Base-by-base conservation (phyloP, 2,888 invertebrate genomes). In the Troides oblongomaculatus region DNA sequence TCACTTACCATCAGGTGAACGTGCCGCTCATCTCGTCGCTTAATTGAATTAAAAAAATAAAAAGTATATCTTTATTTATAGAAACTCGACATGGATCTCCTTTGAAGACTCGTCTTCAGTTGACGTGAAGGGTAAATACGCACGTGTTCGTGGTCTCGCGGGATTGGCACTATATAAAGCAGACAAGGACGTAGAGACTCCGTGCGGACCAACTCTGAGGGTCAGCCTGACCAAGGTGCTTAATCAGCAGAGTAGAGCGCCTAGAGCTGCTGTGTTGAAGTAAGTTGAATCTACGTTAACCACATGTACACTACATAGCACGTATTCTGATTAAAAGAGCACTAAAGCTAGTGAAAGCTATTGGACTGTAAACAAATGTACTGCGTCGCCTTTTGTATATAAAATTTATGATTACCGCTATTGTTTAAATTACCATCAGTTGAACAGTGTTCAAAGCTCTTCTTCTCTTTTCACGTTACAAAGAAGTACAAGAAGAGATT, bases 101-200 rank as follows among this genome's bases (percentile, higher is more conserved):
- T 96, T 96, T 80, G 96, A 96, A 79, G 96, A 96, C 80, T 87
- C 94, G 0, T 95, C 94, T 23, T 95, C 96, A 62, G 93, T 95
- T 23, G 94, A 95, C 78, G 96, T 96, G 74, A 96, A 96, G 90
- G 95, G 95, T 17, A 96, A 96, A 84, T 96, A 96, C 84, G 93
- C 94, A 0, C 84, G 96, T 43, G 93, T 96, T 17, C 93, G 96
- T 0, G 95, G 95, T 4, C 84, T 96, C 14, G 96, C 95, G 0
- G 96, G 96, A 1, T 83, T 96, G 30, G 96, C 95, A 0, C 84
- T 96, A 63, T 88, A 90, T 73, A 79, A 87, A 1, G 87, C 94
- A 0, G 94, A 95, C 69, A 93, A 93, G 60, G 96, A 96, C 75
- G 87, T 90, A 57, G 93, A 93, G 66, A 88, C 88, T 0, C 86